A percentile compares a stretch with the other conserved stretches of the same genome.
Evolutionary conservation across 2,113 vertebrate species (phyloP).

Genomic region (Epinephelus lanceolatus): DNA sequence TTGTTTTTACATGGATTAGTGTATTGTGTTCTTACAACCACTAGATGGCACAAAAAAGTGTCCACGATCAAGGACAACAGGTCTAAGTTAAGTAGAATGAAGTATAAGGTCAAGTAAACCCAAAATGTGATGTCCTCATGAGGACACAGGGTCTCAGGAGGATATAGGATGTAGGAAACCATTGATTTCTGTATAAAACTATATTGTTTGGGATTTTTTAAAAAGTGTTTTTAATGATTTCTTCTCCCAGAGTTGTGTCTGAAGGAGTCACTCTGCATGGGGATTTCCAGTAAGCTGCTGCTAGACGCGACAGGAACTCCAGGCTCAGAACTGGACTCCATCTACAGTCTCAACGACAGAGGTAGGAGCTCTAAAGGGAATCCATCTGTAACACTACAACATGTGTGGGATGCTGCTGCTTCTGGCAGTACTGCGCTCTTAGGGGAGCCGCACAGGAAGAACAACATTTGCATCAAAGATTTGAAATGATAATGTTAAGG

Average conservation of each 20-base stretch:
- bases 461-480: neutral
- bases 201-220: neutral
- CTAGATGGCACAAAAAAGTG: no score
- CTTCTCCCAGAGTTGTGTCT: slow-evolving; percentile 86
- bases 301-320: slow-evolving; percentile 86
- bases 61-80: no score
- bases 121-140: no score
- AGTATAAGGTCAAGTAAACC: no score
- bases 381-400: neutral
- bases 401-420: neutral
- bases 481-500: neutral
- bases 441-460: neutral
- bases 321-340: slow-evolving; percentile 84
- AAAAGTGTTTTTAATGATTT: neutral
- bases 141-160: no score
- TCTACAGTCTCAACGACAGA: slow-evolving; percentile 84
- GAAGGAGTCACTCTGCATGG: slow-evolving; percentile 92
- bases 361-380: slow-evolving; percentile 47
- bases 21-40: no score
- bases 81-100: no score
- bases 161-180: neutral
- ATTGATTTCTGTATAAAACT: neutral
- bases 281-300: slow-evolving; percentile 89
- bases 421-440: neutral
- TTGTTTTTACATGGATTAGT: no score